Evolutionary conservation across 2,888 invertebrate genomes (phyloP), one percentile per base, ranked within the genome.

Genomic region (Shargacucullia verbasci): DNA sequence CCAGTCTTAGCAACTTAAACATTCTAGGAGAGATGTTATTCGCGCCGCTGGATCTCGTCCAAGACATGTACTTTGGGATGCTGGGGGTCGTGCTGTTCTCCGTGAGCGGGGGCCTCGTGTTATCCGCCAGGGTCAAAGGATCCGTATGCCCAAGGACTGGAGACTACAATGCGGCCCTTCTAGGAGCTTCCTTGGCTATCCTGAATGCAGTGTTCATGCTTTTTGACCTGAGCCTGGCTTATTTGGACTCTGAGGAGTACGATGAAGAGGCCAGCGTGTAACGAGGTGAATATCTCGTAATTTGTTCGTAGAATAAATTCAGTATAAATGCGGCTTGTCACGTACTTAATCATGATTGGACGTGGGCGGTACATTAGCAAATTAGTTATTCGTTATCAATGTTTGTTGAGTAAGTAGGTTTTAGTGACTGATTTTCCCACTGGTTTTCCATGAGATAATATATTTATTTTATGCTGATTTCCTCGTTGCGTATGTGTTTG

Each of bases 1-100:
- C 14, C 48, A 70, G 50, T 71, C 53, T 72, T 49, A 70, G 53
- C 49, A 59, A 58, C 53, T 76, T 77, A 52, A 80, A 79, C 59
- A 68, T 90, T 91, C 79, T 89, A 94, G 93, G 93, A 49, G 93
- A 94, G 79, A 85, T 91, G 83, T 76, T 92, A 65, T 88, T 91
- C 73, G 88, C 91, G 46, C 92, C 92, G 20, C 76, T 94, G 80
- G 93, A 94, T 70, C 86, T 94, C 57, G 89, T 93, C 27, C 93
- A 93, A 80, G 93, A 94, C 74, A 91, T 93, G 84, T 92, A 85
- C 83, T 93, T 85, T 77, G 90, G 91, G 29, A 81, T 91, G 38
- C 71, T 92, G 31, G 93, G 93, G 33, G 79, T 88, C 20, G 82
- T 69, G 4, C 73, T 94, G 60, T 92, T 90, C 77, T 73, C 86